Evolutionary conservation across 2,113 vertebrate species (phyloP).

Genomic region (Scatophagus argus): DNA sequence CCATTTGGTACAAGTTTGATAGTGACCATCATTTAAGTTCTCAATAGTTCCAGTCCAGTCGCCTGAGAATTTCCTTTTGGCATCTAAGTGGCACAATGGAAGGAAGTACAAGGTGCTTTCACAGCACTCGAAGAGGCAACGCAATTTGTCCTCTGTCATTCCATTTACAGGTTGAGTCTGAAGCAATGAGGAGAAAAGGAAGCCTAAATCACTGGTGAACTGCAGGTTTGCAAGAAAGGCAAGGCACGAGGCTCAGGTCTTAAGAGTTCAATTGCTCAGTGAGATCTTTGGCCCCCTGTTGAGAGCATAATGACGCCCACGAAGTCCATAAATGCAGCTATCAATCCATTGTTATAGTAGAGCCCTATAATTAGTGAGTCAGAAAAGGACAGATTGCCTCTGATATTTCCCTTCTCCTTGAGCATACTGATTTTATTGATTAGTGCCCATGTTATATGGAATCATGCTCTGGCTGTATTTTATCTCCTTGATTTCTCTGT

Average conservation of each 20-base stretch:
- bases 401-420: constrained; percentile 3
- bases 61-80: constrained; percentile 1
- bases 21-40: neutral
- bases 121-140: constrained; percentile 5
- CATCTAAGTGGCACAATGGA: neutral
- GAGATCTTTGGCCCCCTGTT: constrained; percentile 1
- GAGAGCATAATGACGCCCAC: constrained; percentile 14
- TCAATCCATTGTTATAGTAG: constrained; percentile 23
- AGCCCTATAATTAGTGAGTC: constrained; percentile 31
- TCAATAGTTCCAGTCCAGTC: neutral
- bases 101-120: neutral
- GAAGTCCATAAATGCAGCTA: constrained; percentile 33
- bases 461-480: constrained; percentile 2
- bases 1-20: neutral
- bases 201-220: constrained; percentile 34
- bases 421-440: constrained; percentile 17
- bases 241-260: neutral
- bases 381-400: constrained; percentile 7
- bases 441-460: neutral
- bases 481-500: neutral
- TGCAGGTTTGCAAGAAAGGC: neutral
- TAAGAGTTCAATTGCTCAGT: constrained; percentile 11
- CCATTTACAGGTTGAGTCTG: constrained; percentile 8
- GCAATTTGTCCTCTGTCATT: constrained; percentile 9
- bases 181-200: constrained; percentile 6